Conservation (phyloP, 2,888 invertebrate genomes). For the Arctia plantaginis region DNA sequence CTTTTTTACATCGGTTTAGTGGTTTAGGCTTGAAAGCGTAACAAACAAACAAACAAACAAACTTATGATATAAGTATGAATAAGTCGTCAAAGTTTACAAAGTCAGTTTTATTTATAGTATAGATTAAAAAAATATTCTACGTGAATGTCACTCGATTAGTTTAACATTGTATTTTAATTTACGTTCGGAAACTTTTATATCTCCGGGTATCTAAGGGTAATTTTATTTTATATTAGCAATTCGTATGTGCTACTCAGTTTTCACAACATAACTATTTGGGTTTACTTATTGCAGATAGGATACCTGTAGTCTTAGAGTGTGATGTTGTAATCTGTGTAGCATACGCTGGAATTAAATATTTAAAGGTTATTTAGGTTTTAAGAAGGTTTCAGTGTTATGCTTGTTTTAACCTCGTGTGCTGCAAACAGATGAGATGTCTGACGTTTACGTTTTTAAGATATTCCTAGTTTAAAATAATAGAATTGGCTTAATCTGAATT, state of each 20-base stretch:
- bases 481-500: background rate
- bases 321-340: background rate
- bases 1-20: too few species aligned
- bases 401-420: background rate
- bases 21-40: too few species aligned
- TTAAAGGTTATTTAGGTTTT: background rate
- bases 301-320: background rate
- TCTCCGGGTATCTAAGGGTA: background rate
- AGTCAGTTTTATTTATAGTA: background rate
- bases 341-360: conserved; percentile 2
- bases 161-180: background rate
- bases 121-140: background rate
- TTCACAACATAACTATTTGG: background rate
- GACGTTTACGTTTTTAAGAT: background rate
- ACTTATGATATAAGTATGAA: too few species aligned
- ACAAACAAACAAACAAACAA: too few species aligned
- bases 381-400: background rate
- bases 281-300: conserved; percentile 5
- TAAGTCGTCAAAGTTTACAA: background rate
- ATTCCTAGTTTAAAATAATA: background rate
- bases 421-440: background rate
- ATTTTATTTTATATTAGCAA: background rate
- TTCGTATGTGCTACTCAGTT: background rate
- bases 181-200: background rate
- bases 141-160: background rate